Evolutionary conservation across 2,797 vertebrate genomes (phyloP).

Genomic region (Gila robusta): DNA sequence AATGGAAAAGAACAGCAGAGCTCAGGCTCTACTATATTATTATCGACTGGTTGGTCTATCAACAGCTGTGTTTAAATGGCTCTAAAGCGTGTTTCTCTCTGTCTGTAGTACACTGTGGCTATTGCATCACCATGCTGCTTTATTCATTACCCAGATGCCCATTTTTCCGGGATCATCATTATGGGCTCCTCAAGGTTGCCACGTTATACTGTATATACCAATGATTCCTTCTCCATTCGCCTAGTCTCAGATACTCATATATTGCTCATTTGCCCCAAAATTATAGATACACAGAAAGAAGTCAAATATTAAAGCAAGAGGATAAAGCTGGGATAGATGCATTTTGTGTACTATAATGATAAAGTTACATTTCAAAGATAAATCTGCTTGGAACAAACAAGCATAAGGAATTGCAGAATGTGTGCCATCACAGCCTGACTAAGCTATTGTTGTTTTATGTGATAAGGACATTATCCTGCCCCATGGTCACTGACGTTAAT

Average conservation of each 20-base stretch:
- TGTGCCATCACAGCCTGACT: background rate
- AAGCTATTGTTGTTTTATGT: background rate
- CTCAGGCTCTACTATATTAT: slow-evolving; percentile 42
- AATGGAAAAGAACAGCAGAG: slow-evolving; percentile 39
- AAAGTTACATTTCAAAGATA: background rate
- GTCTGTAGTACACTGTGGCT: slow-evolving; percentile 31
- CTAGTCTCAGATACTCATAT: background rate
- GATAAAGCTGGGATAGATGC: background rate
- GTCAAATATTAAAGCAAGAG: background rate
- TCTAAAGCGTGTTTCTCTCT: slow-evolving; percentile 45
- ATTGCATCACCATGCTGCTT: slow-evolving; percentile 54
- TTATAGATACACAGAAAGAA: background rate
- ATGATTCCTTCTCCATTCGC: slow-evolving; percentile 20
- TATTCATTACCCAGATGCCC: slow-evolving; percentile 53
- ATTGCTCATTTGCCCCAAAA: background rate
- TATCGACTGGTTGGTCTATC: slow-evolving; percentile 57
- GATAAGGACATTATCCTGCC: background rate
- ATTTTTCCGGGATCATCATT: slow-evolving; percentile 25
- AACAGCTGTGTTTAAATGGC: slow-evolving; percentile 52
- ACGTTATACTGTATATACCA: slow-evolving; percentile 25
- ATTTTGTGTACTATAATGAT: background rate
- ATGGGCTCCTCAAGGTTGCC: slow-evolving; percentile 34
- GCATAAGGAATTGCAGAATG: background rate
- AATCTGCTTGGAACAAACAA: background rate
- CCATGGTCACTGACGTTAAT: background rate